Evolutionary conservation across 2,888 invertebrate genomes (phyloP).

Genomic region (Diaprepes abbreviatus): DNA sequence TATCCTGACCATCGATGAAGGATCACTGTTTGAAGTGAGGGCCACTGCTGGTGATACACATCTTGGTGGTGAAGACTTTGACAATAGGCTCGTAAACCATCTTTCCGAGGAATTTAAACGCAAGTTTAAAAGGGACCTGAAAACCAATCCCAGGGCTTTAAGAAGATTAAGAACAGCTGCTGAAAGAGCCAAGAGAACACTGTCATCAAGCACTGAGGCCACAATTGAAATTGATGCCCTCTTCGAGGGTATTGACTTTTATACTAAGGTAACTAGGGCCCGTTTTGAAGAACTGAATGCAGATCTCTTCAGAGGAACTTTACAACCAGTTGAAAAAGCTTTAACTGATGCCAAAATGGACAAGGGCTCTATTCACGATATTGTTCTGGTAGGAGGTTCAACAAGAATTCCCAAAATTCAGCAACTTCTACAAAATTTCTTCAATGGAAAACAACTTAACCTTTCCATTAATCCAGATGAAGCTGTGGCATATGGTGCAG

Average conservation of each 20-base stretch:
- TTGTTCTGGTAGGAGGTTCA: constrained; percentile 88
- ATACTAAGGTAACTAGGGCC: constrained; percentile 82
- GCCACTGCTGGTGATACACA: constrained; percentile 88
- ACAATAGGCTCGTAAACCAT: constrained; percentile 69
- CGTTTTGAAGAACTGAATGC: constrained; percentile 83
- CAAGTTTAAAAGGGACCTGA: constrained; percentile 73
- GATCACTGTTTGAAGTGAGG: constrained; percentile 88
- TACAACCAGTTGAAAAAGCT: constrained; percentile 80
- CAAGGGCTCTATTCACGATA: constrained; percentile 81
- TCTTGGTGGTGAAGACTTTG: constrained; percentile 73
- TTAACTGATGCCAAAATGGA: constrained; percentile 85
- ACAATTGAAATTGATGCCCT: constrained; percentile 82
- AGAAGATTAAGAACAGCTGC: constrained; percentile 59
- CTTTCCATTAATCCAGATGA: constrained; percentile 65
- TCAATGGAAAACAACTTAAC: constrained; percentile 71
- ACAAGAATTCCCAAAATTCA: constrained; percentile 86
- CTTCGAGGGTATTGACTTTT: constrained; percentile 81
- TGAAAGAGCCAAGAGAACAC: constrained; percentile 78
- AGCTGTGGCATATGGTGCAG: constrained; percentile 65
- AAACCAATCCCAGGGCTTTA: constrained; percentile 41
- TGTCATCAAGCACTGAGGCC: constrained; percentile 83
- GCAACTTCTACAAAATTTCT: constrained; percentile 80
- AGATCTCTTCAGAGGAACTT: constrained; percentile 77
- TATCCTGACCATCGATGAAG: constrained; percentile 88
- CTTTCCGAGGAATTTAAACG: constrained; percentile 78